Evolutionary conservation across 2,888 invertebrate genomes (phyloP), one percentile per base, ranked within the genome.

Genomic region (Dryocosmus kuriphilus): DNA sequence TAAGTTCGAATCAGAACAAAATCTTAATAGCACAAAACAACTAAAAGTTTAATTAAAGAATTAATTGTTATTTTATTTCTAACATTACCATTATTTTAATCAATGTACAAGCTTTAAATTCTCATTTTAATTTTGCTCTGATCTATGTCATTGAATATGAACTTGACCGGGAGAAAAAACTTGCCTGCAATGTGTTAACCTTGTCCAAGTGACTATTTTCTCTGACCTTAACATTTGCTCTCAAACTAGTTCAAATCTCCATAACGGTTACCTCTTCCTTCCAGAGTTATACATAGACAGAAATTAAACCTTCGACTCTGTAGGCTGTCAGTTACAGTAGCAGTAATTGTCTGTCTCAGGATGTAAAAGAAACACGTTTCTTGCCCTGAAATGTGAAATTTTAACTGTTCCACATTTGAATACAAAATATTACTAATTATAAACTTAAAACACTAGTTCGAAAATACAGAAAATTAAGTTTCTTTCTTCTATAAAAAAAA

Each of bases 131-230:
- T 55, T 22, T 22, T 55, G 5, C 9, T 55, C 22, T n/a, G 1
- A 4, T 3, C 14, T 7, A 30, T 61, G 1, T 14, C 11, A 4
- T 16, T 16, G 1, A 30, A 62, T 62, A 8, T 30, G 16, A 62
- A 62, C 61, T 30, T 30, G 61, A n/a, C 61, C 30, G 16, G 32
- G 30, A 62, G 6, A 19, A 24, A 16, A 62, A 63, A 63, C 11
- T 3, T n/a, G 8, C n/a, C 19, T 22, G n/a, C 11, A 63, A 63
- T 22, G 35, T 63, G 63, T 63, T 35, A 9, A 38, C n/a, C 35
- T 62, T 62, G 19, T 35, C n/a, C 35, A 38, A 63, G n/a, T 63
- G 35, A 38, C 63, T 63, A 63, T 63, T 63, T 35, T 63, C 35
- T 19, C 63, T 63, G n/a, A 63, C 32, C n/a, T 35, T 32, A 63